A percentile compares a stretch with the other conserved stretches of the same genome.
These are phyloP conservation scores for Orientallactaga sibirica DNA, from an alignment of 2,797 vertebrate genomes.

Conservation along the genomic window DNA sequence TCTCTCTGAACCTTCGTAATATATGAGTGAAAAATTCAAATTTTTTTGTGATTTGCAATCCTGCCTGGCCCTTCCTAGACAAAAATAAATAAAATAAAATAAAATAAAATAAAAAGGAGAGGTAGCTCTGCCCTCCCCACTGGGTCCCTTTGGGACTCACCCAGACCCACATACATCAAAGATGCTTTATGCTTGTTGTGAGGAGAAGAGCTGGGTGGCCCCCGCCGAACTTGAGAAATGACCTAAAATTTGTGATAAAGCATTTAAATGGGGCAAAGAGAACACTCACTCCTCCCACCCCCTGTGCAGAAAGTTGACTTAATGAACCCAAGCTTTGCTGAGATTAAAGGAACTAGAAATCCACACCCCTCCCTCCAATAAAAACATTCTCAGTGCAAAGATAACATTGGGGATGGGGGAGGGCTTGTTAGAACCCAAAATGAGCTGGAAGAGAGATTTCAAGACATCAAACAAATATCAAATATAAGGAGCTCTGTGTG, in stretches of 20 bases:
- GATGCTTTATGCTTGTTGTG: constrained; percentile 43
- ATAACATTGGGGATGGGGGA: not conserved
- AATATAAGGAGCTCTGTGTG: constrained; percentile 27
- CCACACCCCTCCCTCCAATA: no score
- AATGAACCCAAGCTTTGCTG: constrained; percentile 73
- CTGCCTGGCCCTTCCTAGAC: constrained; percentile 51
- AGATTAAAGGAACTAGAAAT: constrained; percentile 78
- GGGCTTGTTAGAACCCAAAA: constrained; percentile 29
- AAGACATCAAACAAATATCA: constrained; percentile 65
- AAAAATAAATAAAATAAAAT: not conserved
- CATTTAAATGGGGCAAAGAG: constrained; percentile 72
- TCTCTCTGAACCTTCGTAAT: constrained; percentile 56
- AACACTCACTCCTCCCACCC: constrained; percentile 47
- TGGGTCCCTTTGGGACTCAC: constrained; percentile 55
- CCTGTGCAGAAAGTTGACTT: constrained; percentile 67
- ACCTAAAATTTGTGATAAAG: constrained; percentile 73
- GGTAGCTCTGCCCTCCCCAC: constrained; percentile 58
- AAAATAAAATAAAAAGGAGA: not conserved
- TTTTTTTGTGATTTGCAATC: constrained; percentile 62
- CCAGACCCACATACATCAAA: constrained; percentile 71
- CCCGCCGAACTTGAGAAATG: not conserved
- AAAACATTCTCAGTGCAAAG: constrained; percentile 13
- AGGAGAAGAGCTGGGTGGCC: constrained; percentile 56
- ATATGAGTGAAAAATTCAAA: constrained; percentile 67
- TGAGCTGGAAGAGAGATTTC: constrained; percentile 58